These are phyloP conservation scores for Talpa occidentalis DNA, from an alignment of 2,113 vertebrate genomes.

Conservation along the genomic window DNA sequence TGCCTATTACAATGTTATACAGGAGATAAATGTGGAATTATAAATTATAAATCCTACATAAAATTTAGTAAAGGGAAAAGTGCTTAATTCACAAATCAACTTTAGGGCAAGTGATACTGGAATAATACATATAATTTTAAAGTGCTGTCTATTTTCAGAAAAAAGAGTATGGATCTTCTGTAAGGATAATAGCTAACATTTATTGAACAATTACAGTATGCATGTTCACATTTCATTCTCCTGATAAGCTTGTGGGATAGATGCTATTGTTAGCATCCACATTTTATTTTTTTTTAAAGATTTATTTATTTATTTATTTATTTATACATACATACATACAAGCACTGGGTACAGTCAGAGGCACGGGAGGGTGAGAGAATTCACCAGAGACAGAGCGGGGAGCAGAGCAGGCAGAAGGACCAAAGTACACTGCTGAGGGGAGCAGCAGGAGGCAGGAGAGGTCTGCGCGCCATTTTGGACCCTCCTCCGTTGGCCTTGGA, in stretches of 20 bases:
- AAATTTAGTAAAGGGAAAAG: neutral
- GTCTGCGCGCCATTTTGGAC: no score
- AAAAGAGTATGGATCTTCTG: neutral
- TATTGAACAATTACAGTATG: neutral
- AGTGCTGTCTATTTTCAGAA: neutral
- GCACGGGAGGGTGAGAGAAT: no score
- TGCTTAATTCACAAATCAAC: neutral
- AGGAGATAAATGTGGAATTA: conserved; percentile 7
- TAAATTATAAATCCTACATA: neutral
- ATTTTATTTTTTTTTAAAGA: no score
- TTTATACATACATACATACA: no score
- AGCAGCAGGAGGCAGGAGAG: no score
- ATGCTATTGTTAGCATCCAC: neutral
- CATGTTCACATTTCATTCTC: neutral
- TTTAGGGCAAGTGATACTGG: neutral
- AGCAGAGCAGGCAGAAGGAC: no score
- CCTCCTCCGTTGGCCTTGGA: no score
- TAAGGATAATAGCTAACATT: neutral
- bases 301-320: no score
- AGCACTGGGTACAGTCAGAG: no score
- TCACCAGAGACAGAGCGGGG: no score
- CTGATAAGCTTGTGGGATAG: neutral
- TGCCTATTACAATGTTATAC: neutral
- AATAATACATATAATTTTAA: conserved; percentile 22
- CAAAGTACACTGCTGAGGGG: no score